Evolutionary conservation across 2,113 vertebrate species (phyloP).

Genomic region (Rafetus swinhoei): DNA sequence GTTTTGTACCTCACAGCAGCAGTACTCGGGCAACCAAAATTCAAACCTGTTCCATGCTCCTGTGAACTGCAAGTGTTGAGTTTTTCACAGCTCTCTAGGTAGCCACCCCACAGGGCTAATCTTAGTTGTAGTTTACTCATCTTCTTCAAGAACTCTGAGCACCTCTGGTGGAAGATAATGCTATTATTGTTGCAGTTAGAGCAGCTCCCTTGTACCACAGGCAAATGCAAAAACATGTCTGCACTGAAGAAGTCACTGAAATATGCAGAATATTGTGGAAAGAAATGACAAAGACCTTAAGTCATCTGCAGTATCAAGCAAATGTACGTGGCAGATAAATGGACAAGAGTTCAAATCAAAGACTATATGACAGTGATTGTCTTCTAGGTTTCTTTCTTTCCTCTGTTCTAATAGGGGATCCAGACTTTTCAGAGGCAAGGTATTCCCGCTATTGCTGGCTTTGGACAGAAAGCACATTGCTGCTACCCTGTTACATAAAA

Average conservation of each 20-base stretch:
- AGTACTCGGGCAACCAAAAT: background rate
- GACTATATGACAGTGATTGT: background rate
- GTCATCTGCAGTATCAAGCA: background rate
- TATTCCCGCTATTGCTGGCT: constrained; percentile 74
- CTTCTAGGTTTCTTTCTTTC: constrained; percentile 56
- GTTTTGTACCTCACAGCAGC: background rate
- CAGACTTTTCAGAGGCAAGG: constrained; percentile 58
- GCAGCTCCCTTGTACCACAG: fast-evolving
- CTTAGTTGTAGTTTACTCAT: fast-evolving
- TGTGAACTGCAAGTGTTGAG: fast-evolving
- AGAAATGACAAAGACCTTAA: background rate
- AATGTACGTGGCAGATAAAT: background rate
- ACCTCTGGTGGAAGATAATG: fast-evolving
- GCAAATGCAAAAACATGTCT: fast-evolving
- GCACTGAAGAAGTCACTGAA: background rate
- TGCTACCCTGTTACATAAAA: constrained; percentile 73
- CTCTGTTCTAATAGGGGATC: constrained; percentile 48
- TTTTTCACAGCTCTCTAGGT: background rate
- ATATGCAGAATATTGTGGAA: background rate
- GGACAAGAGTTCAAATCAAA: constrained; percentile 54
- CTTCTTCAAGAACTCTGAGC: fast-evolving
- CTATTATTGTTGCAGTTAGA: background rate
- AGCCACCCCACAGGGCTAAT: background rate
- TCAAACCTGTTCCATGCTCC: fast-evolving
- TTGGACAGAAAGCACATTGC: constrained; percentile 70